Evolutionary conservation across 2,113 vertebrate genomes (phyloP), one percentile per base, ranked within the genome.

Genomic region (Labrus mixtus): DNA sequence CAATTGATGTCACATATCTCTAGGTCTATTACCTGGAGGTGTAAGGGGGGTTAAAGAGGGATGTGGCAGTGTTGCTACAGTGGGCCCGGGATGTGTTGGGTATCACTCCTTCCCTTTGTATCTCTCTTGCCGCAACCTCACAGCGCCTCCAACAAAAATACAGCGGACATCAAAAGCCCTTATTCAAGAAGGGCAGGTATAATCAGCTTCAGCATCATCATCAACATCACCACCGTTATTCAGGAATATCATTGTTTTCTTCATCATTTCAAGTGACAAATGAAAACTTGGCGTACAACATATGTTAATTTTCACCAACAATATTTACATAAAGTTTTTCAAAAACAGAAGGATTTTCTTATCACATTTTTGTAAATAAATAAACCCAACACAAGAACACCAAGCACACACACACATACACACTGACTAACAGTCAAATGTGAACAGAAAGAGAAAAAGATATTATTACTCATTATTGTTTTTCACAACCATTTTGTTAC

Each of bases 151-250:
- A 88, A 89, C 91, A 93, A 91, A 91, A 93, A 93, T 87, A 93
- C 89, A 91, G 85, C 82, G 73, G 91, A 91, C 92, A 93, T 93
- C 90, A 92, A 93, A 89, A 87, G 89, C 94, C 94, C 94, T 93
- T 92, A 75, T 94, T 94, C 91, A 94, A 94, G 92, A 94, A 95
- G 94, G 92, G 93, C 92, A 59, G 75, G 76, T 86, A 88, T 80
- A 89, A 84, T 91, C 87, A 86, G 85, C 76, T 70, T 91, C 87
- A 88, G 87, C 88, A 86, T 91, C 75, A 86, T 91, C 75, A 71
- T 88, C 88, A 89, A 89, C 90, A 88, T 90, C 89, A 90, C 84
- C 87, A 91, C 86, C 81, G 79, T 86, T 81, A 87, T 82, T 87
- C 88, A 87, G 76, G 69, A 87, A 90, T 63, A 87, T 82, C 82